Conservation (phyloP, 2,113 vertebrate species). For the Galeopterus variegatus region DNA sequence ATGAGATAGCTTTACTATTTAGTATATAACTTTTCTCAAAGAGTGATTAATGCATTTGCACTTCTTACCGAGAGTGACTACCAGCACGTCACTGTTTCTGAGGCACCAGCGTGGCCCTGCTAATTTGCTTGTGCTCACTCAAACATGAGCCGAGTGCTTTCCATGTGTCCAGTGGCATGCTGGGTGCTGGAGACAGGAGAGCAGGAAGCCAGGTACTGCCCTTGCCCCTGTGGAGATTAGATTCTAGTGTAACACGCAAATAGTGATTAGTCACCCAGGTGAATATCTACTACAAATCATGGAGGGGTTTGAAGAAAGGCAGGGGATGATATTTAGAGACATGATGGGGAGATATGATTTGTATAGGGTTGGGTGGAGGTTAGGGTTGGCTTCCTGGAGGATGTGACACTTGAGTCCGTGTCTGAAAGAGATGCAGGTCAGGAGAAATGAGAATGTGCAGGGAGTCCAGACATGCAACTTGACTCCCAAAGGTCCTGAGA, state of each 20-base stretch:
- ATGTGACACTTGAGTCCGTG: not conserved
- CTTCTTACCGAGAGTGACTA: not conserved
- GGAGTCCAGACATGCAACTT: too few relatives aligned
- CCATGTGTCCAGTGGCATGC: too few relatives aligned
- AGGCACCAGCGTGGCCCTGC: too few relatives aligned
- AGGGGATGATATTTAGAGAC: not conserved
- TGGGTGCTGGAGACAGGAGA: not conserved
- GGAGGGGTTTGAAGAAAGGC: not conserved
- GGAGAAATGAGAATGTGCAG: not conserved
- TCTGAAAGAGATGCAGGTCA: not conserved
- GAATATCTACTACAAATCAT: not conserved
- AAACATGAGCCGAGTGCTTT: not conserved
- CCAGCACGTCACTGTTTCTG: not conserved
- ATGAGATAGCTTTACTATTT: not conserved
- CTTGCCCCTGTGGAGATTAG: not conserved
- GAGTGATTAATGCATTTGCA: not conserved
- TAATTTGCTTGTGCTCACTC: not conserved
- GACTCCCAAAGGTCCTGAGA: not conserved
- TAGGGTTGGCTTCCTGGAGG: not conserved
- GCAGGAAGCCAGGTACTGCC: not conserved
- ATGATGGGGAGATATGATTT: not conserved
- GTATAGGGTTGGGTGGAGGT: too few relatives aligned
- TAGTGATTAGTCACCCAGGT: not conserved
- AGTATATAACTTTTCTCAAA: not conserved
- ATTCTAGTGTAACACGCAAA: not conserved